Evolutionary conservation across 2,888 invertebrate species (phyloP), one percentile per base, ranked within the genome.

Genomic region (Dryadula phaetusa): DNA sequence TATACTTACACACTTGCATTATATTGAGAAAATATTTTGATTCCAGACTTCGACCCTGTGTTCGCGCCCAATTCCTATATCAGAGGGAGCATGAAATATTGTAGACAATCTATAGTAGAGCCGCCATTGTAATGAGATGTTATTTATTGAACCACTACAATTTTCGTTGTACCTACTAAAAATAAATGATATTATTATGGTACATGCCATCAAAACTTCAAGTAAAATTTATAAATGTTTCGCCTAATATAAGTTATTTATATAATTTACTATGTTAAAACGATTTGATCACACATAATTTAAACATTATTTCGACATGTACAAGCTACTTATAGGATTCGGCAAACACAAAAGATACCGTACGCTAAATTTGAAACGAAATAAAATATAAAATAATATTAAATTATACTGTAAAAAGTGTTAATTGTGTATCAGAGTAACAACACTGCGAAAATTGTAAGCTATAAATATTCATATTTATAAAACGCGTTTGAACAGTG

Each of bases 81-180:
- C 62, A 66, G 62, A 72, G 69, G 70, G 72, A 83, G 86, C 86
- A 87, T 86, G 86, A 89, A 87, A 84, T 85, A 85, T 83, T 73
- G 74, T 82, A 79, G 77, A 76, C 64, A 70, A 85, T 84, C 83
- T 79, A 78, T 79, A 75, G 79, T 79, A 40, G 73, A 78, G 80
- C 80, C 77, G 81, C 85, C 80, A 84, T 86, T 85, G 85, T 91
- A 91, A 91, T 89, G 85, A 89, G 90, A 82, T 82, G 85, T 89
- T 90, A 89, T 90, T 91, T 90, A 91, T 90, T 86, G 83, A 81
- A 84, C 86, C 82, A 82, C 81, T 81, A 22, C 42, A 44, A 44
- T 44, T 44, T 60, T 37, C 40, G 22, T 40, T 37, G 10, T 56
- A 25, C 0, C 22, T 56, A 40, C 4, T n/a, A 22, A 56, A 40